Conservation (phyloP, 2,888 invertebrate species). For the Coenonympha glycerion region DNA sequence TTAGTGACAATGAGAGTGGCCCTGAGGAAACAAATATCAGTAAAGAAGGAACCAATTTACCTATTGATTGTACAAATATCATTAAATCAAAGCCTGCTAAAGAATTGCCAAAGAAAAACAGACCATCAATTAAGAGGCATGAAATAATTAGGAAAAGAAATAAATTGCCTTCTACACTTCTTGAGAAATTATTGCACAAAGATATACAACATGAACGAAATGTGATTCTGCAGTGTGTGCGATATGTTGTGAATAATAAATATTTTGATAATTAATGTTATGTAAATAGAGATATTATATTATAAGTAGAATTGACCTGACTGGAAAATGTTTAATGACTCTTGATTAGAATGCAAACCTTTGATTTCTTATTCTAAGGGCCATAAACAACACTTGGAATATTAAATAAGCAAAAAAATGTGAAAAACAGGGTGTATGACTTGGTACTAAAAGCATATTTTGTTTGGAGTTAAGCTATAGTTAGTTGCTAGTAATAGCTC, state of each 20-base stretch:
- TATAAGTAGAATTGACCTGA: too few species aligned
- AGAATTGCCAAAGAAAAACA: constrained; percentile 21
- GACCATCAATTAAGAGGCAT: constrained; percentile 6
- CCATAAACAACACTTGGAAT: too few species aligned
- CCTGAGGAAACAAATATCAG: constrained; percentile 67
- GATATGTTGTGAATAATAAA: constrained; percentile 84
- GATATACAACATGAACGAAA: constrained; percentile 92
- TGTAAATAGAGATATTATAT: too few species aligned
- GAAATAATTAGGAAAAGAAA: constrained; percentile 28
- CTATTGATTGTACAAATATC: neutral
- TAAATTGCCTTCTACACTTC: constrained; percentile 73
- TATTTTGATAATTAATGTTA: constrained; percentile 76
- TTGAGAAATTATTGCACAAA: constrained; percentile 82
- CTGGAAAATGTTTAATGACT: too few species aligned
- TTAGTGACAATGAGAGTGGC: constrained; percentile 59
- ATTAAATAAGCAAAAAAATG: too few species aligned
- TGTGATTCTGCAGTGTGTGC: constrained; percentile 89
- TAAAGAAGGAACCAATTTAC: constrained; percentile 30
- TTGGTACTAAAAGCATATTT: too few species aligned
- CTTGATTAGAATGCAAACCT: too few species aligned
- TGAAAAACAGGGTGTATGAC: too few species aligned
- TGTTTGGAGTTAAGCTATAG: too few species aligned
- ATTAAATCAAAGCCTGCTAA: constrained; percentile 18
- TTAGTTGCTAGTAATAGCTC: too few species aligned
- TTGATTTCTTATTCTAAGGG: too few species aligned